phyloP scores from a whole-genome alignment of 2,888 invertebrate genomes.

The Mesochorus sp. region DNA sequence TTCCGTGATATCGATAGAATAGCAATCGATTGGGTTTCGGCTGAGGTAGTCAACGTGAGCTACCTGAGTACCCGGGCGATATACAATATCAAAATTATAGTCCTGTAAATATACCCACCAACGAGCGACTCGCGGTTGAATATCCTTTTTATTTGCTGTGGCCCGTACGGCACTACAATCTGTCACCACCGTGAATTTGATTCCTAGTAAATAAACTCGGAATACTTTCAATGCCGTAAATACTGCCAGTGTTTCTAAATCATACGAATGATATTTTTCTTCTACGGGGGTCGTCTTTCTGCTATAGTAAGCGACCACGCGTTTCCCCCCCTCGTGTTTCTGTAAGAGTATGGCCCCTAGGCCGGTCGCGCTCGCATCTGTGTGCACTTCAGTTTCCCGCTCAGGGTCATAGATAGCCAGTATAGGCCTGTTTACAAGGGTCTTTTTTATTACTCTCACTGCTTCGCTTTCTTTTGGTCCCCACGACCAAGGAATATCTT shows the following conservation, averaged over 20 bases:
- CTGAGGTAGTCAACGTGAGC: slow-evolving; percentile 67
- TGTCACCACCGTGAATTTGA: slow-evolving; percentile 56
- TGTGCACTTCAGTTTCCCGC: slow-evolving; percentile 72
- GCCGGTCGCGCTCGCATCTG: slow-evolving; percentile 74
- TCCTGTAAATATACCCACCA: slow-evolving; percentile 70
- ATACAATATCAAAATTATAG: slow-evolving; percentile 59
- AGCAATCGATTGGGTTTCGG: slow-evolving; percentile 59
- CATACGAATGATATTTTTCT: slow-evolving; percentile 49
- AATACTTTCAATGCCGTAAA: slow-evolving; percentile 43
- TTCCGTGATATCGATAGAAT: slow-evolving; percentile 51
- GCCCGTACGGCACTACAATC: slow-evolving; percentile 67
- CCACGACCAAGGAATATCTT: slow-evolving; percentile 62
- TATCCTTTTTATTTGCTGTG: slow-evolving; percentile 69
- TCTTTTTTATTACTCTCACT: slow-evolving; percentile 66
- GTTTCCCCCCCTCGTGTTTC: slow-evolving; percentile 36
- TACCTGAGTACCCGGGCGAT: slow-evolving; percentile 58
- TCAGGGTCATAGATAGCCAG: slow-evolving; percentile 70
- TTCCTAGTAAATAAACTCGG: slow-evolving; percentile 54
- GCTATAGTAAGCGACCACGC: slow-evolving; percentile 50
- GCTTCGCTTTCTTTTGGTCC: slow-evolving; percentile 66
- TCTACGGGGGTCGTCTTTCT: slow-evolving; percentile 49
- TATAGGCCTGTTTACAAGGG: slow-evolving; percentile 65
- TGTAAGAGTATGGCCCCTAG: slow-evolving; percentile 75
- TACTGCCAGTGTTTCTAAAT: slow-evolving; percentile 57
- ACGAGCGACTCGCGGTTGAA: slow-evolving; percentile 70